Evolutionary conservation across 2,797 vertebrate species (phyloP).

Genomic region (Balearica regulorum): DNA sequence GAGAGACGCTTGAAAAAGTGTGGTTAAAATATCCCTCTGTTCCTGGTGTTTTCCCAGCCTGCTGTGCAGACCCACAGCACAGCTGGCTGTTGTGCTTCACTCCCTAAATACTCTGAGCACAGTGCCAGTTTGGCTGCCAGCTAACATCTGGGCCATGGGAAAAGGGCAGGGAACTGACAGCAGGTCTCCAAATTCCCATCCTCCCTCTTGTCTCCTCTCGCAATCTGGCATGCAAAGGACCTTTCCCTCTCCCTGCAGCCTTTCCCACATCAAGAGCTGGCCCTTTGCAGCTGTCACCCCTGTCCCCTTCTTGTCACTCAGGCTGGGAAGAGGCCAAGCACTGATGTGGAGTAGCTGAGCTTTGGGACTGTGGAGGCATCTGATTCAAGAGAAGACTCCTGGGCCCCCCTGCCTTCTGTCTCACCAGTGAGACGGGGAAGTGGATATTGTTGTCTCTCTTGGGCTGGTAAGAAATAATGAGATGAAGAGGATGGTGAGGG

Average conservation of each 20-base stretch:
- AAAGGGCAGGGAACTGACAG: neutral
- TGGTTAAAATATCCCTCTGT: neutral
- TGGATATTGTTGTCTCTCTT: rapidly evolving
- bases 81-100: neutral
- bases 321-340: neutral
- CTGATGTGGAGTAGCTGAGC: neutral
- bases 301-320: neutral
- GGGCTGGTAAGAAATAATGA: neutral
- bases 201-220: neutral
- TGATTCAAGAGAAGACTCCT: neutral
- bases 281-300: neutral
- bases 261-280: neutral
- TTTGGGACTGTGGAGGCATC: neutral
- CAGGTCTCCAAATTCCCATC: neutral
- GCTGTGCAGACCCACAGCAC: neutral
- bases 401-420: neutral
- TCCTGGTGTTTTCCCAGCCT: neutral
- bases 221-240: neutral
- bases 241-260: neutral
- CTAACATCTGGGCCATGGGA: constrained; percentile 24
- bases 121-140: constrained; percentile 11
- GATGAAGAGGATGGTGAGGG: neutral
- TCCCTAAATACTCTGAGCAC: neutral
- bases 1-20: neutral
- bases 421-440: neutral